Evolutionary conservation across 2,888 invertebrate species (phyloP).

Genomic region (Idaea biselata): DNA sequence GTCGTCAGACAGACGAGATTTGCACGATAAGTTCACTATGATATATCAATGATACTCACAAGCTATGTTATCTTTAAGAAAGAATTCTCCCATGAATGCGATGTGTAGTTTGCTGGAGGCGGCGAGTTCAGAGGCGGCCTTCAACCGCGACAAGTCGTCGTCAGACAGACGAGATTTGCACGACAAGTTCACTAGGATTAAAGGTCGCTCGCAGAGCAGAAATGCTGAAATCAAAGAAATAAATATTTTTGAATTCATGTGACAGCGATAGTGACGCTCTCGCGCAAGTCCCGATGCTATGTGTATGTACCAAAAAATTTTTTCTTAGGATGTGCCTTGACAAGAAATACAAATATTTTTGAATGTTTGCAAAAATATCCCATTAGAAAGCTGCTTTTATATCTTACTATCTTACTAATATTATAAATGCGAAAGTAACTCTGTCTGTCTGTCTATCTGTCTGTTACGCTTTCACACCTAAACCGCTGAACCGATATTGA

Average conservation of each 20-base stretch:
- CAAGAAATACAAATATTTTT: no score
- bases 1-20: slow-evolving; percentile 40
- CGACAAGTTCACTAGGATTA: slow-evolving; percentile 72
- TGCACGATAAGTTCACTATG: slow-evolving; percentile 63
- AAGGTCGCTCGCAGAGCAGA: slow-evolving; percentile 69
- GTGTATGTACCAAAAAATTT: no score
- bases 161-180: slow-evolving; percentile 44
- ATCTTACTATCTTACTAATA: no score
- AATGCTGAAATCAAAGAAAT: slow-evolving; percentile 54
- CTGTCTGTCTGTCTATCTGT: no score
- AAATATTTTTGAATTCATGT: background rate
- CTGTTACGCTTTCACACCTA: no score
- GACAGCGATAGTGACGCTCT: no score
- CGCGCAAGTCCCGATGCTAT: no score
- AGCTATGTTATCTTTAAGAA: slow-evolving; percentile 56
- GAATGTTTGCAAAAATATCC: no score
- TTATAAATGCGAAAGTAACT: no score
- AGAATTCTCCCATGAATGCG: slow-evolving; percentile 63
- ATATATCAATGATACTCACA: slow-evolving; percentile 45
- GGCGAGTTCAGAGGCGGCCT: slow-evolving; percentile 46
- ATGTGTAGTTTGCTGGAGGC: slow-evolving; percentile 41
- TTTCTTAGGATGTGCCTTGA: no score
- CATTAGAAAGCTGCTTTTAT: no score
- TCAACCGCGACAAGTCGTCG: slow-evolving; percentile 44
- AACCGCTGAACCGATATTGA: no score